phyloP scores from a whole-genome alignment of 2,797 vertebrate genomes.

The Bryconaethiops microstoma region DNA sequence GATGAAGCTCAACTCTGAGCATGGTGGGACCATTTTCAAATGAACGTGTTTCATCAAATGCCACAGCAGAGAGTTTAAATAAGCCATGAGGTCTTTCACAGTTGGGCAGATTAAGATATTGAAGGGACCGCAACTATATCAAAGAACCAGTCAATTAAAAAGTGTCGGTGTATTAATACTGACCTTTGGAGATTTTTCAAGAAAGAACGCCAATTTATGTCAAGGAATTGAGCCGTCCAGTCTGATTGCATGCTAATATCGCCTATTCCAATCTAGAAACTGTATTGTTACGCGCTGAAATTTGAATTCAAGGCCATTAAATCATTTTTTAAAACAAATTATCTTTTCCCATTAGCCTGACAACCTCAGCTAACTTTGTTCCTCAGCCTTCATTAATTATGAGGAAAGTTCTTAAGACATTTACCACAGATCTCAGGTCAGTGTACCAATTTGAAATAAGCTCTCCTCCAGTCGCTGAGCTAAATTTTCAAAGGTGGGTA shows the following conservation, averaged over 20 bases:
- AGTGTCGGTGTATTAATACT: neutral
- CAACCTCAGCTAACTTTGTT: neutral
- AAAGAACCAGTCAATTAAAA: neutral
- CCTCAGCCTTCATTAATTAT: slow-evolving; percentile 14
- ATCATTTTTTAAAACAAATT: neutral
- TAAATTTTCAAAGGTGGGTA: slow-evolving; percentile 16
- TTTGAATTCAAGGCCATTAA: neutral
- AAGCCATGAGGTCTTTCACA: slow-evolving; percentile 9
- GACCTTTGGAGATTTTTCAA: neutral
- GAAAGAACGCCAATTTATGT: neutral
- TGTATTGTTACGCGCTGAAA: neutral
- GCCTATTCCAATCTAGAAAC: neutral
- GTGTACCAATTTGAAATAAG: neutral
- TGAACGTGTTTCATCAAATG: slow-evolving; percentile 30
- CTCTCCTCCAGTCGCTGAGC: neutral
- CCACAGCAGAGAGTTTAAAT: neutral
- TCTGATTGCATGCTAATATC: neutral
- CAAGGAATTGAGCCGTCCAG: neutral
- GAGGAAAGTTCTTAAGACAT: slow-evolving; percentile 7
- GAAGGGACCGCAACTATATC: neutral
- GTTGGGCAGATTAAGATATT: neutral
- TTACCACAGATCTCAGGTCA: slow-evolving; percentile 10
- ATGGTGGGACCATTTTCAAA: slow-evolving; percentile 5
- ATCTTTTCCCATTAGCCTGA: neutral
- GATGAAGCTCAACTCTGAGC: slow-evolving; percentile 35